Percentiles rank a stretch among this genome's conserved stretches.
These are phyloP conservation scores for Meteorus colon DNA, from an alignment of 2,888 invertebrate genomes.

Conservation along the genomic window DNA sequence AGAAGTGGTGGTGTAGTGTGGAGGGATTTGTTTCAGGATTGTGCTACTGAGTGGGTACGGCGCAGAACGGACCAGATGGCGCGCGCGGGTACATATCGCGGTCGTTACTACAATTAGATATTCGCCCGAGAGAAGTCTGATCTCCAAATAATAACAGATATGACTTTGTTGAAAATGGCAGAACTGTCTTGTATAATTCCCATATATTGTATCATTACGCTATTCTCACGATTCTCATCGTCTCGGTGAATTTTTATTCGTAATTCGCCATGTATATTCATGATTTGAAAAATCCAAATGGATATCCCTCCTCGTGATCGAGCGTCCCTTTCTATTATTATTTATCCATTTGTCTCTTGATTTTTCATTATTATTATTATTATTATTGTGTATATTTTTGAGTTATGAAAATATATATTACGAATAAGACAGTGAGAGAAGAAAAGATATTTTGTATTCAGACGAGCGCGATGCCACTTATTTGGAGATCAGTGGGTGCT, in stretches of 20 bases:
- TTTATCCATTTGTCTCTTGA: not conserved
- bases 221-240: not conserved
- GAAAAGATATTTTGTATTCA: slow-evolving; percentile 69
- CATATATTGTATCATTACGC: not conserved
- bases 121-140: slow-evolving; percentile 61
- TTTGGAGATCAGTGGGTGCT: slow-evolving; percentile 69
- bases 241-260: not conserved
- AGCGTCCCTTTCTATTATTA: not conserved
- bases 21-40: slow-evolving; percentile 21
- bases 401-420: slow-evolving; percentile 30
- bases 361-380: slow-evolving; percentile 41
- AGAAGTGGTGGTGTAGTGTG: not conserved
- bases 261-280: not conserved
- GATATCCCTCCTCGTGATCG: not conserved
- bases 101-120: slow-evolving; percentile 69
- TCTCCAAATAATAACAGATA: slow-evolving; percentile 68
- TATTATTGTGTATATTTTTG: slow-evolving; percentile 16
- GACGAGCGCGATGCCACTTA: slow-evolving; percentile 71
- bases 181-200: not conserved
- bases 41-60: slow-evolving; percentile 18
- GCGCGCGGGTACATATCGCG: slow-evolving; percentile 62
- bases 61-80: slow-evolving; percentile 64
- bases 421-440: not conserved
- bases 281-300: not conserved
- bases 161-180: slow-evolving; percentile 19